Evolutionary conservation across 1,140 invertebrate genomes (phyloP), one percentile per base, ranked within the genome.

Genomic region (Episyrphus balteatus): DNA sequence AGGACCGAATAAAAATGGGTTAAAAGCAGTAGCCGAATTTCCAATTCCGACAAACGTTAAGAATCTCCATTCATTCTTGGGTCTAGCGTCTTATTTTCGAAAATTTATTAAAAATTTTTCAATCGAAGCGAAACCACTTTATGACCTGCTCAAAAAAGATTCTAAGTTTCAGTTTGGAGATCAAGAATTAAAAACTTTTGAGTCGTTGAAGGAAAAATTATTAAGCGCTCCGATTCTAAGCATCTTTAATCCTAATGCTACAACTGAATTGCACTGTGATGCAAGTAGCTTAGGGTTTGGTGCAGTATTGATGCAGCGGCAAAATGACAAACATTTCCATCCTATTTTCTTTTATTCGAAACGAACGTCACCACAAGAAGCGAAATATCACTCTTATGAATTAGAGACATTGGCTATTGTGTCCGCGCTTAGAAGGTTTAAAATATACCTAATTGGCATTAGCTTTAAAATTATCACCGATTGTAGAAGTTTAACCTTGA

Each of bases 351-450:
- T n/a, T 54, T 68, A 66, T 47, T 68, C 67, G 39, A 55, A 67
- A 33, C 50, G 56, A 21, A 60, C 73, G 9, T 56, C 53, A n/a
- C 50, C 51, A 7, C 47, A 54, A 15, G 72, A 77, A 58, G 53
- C 33, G 19, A 68, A 68, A 32, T 75, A 71, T 47, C 51, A 48
- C 6, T 67, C 58, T 66, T 8, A 68, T n/a, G n/a, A n/a, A n/a
- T n/a, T n/a, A n/a, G n/a, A n/a, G n/a, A n/a, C n/a, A n/a, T n/a
- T n/a, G n/a, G n/a, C n/a, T n/a, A n/a, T n/a, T n/a, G n/a, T n/a
- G n/a, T n/a, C n/a, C n/a, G n/a, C n/a, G n/a, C n/a, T n/a, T n/a
- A n/a, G n/a, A n/a, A n/a, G n/a, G n/a, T n/a, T n/a, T n/a, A n/a
- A n/a, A n/a, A n/a, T n/a, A n/a, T n/a, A n/a, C n/a, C n/a, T n/a